Percentiles rank a stretch among this genome's conserved stretches.
phyloP scores from a whole-genome alignment of 2,888 invertebrate species.

The Adelphocoris suturalis region DNA sequence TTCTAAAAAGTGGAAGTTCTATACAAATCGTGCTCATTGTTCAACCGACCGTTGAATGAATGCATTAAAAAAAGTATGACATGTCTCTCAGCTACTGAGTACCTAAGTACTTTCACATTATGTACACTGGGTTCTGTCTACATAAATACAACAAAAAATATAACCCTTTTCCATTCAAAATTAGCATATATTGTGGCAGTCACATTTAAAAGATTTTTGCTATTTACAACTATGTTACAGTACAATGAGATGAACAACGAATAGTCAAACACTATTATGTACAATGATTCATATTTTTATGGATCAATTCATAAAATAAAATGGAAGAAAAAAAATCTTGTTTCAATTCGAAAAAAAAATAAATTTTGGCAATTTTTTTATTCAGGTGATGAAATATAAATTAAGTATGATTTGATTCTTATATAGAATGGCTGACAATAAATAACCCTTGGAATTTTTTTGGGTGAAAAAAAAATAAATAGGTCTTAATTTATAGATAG shows the following conservation, averaged over 20 bases:
- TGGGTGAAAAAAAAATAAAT: slow-evolving; percentile 35
- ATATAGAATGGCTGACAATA: slow-evolving; percentile 28
- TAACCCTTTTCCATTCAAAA: background rate
- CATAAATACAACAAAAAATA: background rate
- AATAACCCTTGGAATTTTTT: background rate
- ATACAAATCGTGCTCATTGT: background rate
- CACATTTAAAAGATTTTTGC: background rate
- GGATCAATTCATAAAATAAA: no score
- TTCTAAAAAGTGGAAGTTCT: background rate
- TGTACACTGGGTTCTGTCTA: slow-evolving; percentile 10
- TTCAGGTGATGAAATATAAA: background rate
- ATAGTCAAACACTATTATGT: background rate
- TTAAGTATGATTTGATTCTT: slow-evolving; percentile 20
- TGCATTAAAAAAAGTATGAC: background rate
- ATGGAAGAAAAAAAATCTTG: no score
- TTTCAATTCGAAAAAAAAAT: background rate
- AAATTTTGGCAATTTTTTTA: background rate
- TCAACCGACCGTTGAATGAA: no score
- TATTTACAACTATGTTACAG: slow-evolving; percentile 49
- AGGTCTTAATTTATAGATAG: slow-evolving; percentile 27
- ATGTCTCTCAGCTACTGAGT: background rate
- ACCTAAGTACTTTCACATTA: slow-evolving; percentile 23
- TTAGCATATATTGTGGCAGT: background rate
- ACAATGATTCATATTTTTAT: background rate
- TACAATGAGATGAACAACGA: background rate